Base-by-base conservation (phyloP, 92 coral and sea anemone genomes). In the Porites divaricata region DNA sequence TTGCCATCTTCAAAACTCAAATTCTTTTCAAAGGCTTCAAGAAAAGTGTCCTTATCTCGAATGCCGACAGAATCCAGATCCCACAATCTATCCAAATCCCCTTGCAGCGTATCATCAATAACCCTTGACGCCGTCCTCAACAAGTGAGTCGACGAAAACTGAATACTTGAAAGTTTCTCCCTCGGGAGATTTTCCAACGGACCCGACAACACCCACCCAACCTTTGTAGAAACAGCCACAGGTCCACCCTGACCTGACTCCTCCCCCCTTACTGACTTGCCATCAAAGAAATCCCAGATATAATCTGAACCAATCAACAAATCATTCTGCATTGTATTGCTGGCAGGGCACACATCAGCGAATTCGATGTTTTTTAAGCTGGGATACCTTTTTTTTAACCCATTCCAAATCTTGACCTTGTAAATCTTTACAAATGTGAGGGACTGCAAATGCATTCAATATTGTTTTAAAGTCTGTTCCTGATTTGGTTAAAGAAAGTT, bases 251-350 rank as follows among this genome's bases (percentile, higher is more conserved):
- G 57, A 52, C 57, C 57, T 52, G 57, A 52, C 57, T 52, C 7
- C 17, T 64, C 69, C 10, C 75, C 76, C 20, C 76, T 57, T 65
- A 56, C 28, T 19, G 57, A 70, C 50, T 78, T 56, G 21, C 86
- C 89, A 41, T 25, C 56, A 10, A 61, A 62, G 10, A 78, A 4
- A 16, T 58, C 26, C 80, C 80, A 81, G 62, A 21, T 66, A 26
- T 28, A 10, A 58, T 83, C 92, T n/a, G 92, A 35, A 4, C 92
- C 83, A 15, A 79, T 25, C 56, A 89, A 85, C 6, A 89, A n/a
- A n/a, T 89, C 61, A 14, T 84, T 72, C 9, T 84, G 83, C 6
- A 77, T 78, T 13, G 28, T 26, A 20, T 16, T 52, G 7, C 67
- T 57, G 10, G 74, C 73, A 2, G 28, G 19, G 24, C 63, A 50